A percentile compares a stretch with the other conserved stretches of the same genome.
phyloP scores from a whole-genome alignment of 1,140 invertebrate genomes.

The Aphaenogaster ashmeadi region DNA sequence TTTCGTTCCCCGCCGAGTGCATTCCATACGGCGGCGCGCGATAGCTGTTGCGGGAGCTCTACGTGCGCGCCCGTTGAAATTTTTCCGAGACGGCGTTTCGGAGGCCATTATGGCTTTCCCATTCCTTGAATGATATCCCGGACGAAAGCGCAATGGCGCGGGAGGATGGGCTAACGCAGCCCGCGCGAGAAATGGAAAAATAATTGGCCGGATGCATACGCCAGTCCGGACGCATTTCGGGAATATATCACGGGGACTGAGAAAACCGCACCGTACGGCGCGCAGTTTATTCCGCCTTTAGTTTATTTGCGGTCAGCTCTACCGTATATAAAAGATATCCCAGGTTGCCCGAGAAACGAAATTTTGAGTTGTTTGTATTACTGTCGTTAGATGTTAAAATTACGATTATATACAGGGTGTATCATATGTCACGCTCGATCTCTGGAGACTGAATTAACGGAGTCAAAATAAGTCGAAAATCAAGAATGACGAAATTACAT shows the following conservation, averaged over 20 bases:
- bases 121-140: constrained; percentile 64
- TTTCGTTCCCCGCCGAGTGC: constrained; percentile 59
- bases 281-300: not conserved
- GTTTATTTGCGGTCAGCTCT: constrained; percentile 6
- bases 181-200: constrained; percentile 55
- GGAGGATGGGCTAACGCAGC: constrained; percentile 10
- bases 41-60: constrained; percentile 33
- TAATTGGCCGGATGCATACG: constrained; percentile 60
- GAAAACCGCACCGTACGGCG: not conserved
- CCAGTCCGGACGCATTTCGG: constrained; percentile 35
- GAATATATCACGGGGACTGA: constrained; percentile 39
- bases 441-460: too few relatives aligned
- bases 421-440: too few relatives aligned
- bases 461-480: too few relatives aligned
- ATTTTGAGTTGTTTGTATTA: not conserved
- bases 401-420: too few relatives aligned
- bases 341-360: not conserved
- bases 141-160: constrained; percentile 40
- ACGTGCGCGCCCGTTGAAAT: constrained; percentile 64
- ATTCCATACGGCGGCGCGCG: constrained; percentile 39
- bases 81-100: constrained; percentile 64
- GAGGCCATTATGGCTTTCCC: constrained; percentile 67
- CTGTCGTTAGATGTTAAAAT: not conserved
- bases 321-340: not conserved
- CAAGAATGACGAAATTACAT: too few relatives aligned